phyloP scores from a whole-genome alignment of 2,113 vertebrate species.

The Cyanoramphus novaezelandiae region DNA sequence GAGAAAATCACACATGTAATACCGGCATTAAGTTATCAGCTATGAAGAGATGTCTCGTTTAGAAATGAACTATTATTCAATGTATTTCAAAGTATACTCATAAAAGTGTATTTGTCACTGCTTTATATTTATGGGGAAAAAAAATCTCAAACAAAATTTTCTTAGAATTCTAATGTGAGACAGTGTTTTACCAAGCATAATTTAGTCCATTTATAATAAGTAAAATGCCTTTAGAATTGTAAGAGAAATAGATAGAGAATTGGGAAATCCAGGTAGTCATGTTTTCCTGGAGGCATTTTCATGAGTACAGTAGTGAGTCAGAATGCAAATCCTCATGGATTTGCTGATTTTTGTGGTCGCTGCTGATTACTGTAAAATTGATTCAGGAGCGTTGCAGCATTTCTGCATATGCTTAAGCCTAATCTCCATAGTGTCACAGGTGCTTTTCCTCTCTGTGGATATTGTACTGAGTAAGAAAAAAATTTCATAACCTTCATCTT shows the following conservation, averaged over 20 bases:
- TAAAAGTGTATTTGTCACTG: not conserved
- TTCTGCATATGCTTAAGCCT: constrained; percentile 39
- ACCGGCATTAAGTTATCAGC: not conserved
- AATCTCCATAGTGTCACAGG: constrained; percentile 21
- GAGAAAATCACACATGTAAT: not conserved
- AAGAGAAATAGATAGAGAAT: constrained; percentile 8
- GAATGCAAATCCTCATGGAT: constrained; percentile 35
- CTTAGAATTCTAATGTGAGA: not conserved
- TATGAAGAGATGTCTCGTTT: not conserved
- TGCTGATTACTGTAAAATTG: constrained; percentile 53
- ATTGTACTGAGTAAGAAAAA: not conserved
- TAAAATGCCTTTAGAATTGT: not conserved
- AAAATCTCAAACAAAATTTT: not conserved
- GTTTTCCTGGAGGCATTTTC: constrained; percentile 29
- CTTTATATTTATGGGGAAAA: not conserved
- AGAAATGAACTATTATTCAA: not conserved
- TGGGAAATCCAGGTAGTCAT: constrained; percentile 45
- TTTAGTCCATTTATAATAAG: not conserved
- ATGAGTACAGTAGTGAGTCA: constrained; percentile 1
- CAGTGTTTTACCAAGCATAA: not conserved
- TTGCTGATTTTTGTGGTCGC: constrained; percentile 27
- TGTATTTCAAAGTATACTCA: not conserved
- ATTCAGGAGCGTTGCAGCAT: constrained; percentile 18
- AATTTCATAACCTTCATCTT: not conserved
- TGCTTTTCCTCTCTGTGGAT: not conserved